Evolutionary conservation across 2,888 invertebrate genomes (phyloP), one percentile per base, ranked within the genome.

Genomic region (Caenorhabditis sp.): DNA sequence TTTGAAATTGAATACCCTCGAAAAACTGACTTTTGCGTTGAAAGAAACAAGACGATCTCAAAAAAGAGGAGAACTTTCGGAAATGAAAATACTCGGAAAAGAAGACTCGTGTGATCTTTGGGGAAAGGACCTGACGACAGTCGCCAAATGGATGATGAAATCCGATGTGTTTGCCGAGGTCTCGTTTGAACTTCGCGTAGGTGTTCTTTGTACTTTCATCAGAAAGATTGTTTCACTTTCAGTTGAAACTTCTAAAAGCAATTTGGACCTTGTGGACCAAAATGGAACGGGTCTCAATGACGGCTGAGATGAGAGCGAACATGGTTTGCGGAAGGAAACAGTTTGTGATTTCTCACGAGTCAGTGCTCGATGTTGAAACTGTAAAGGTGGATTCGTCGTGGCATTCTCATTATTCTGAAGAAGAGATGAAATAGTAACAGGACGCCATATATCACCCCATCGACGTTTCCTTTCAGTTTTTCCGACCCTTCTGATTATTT

Each of bases 261-360:
- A 51, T 50, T 3, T 64, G 64, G 64, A 32, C 3, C 11, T 26
- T 51, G 18, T 64, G 64, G 64, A 20, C 32, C 11, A 50, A 50
- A 50, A 28, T 64, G 28, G 65, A 53, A 20, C 13, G 53, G 26
- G 18, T 65, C 8, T 35, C 65, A 24, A 35, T 26, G 20, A 53
- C 53, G 20, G 65, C 65, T 20, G 64, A 65, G 24, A 20, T 51
- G 51, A 28, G 47, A 24, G 18, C 18, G 53, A 53, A 53, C 15
- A 22, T 15, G 26, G 24, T 53, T 24, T 53, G 53, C 15, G 53
- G 53, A 4, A 53, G 18, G 53, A 53, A 53, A n/a, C 53, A 53
- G 53, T 53, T 53, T n/a, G 53, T 53, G 24, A 53, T 53, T 3
- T 53, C 53, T 1, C 53, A 53, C 8, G 24, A 53, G 1, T 53